Conservation (phyloP, 30 jellyfish, hydroid and myxozoan genomes). For the Phacellophora camtschatica region DNA sequence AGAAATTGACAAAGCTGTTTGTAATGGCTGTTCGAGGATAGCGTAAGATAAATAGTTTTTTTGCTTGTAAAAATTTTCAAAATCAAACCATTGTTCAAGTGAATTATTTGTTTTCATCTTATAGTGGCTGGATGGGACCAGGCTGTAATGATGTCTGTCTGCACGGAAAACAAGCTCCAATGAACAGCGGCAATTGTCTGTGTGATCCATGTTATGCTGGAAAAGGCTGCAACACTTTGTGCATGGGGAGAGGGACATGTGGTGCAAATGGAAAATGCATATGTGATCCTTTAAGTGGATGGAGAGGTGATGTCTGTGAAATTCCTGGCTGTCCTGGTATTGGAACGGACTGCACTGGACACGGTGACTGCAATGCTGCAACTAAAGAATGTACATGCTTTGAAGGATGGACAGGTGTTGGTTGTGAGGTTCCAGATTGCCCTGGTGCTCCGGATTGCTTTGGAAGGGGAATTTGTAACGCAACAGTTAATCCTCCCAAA, state of each 20-base stretch:
- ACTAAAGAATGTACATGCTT: conserved; percentile 52
- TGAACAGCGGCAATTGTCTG: conserved; percentile 61
- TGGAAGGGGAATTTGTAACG: conserved; percentile 50
- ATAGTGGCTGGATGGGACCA: conserved; percentile 78
- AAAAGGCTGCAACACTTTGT: conserved; percentile 55
- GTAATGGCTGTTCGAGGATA: too few relatives aligned
- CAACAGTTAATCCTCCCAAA: conserved; percentile 43
- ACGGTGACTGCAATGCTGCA: conserved; percentile 74
- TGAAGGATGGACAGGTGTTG: conserved; percentile 68
- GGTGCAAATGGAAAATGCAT: conserved; percentile 26
- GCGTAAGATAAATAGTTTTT: too few relatives aligned
- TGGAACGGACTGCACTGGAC: conserved; percentile 66
- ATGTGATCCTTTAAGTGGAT: conserved; percentile 61
- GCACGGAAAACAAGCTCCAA: conserved; percentile 53
- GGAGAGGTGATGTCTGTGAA: conserved; percentile 66
- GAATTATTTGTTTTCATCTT: too few relatives aligned
- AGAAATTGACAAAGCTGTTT: too few relatives aligned
- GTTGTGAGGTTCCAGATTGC: conserved; percentile 65
- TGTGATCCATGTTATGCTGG: conserved; percentile 69
- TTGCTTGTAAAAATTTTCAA: too few relatives aligned
- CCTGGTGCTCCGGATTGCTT: conserved; percentile 74
- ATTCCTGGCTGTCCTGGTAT: conserved; percentile 74
- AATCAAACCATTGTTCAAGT: too few relatives aligned
- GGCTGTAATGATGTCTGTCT: conserved; percentile 51
- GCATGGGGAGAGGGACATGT: conserved; percentile 61